Base-by-base conservation (phyloP, 1,140 invertebrate species). In the Lasaia peninsularis region DNA sequence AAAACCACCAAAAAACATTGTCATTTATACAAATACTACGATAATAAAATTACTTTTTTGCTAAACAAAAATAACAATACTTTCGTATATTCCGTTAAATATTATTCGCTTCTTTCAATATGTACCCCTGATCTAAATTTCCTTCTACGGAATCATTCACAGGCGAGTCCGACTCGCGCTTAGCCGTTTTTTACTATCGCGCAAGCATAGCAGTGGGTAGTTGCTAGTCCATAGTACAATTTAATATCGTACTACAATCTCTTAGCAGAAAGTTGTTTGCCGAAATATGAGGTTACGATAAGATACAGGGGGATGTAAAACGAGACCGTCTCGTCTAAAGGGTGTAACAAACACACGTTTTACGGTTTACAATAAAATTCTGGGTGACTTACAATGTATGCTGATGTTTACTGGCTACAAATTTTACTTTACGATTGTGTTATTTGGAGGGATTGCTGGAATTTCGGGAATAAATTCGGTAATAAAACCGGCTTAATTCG, bases 401-500 rank as follows among this genome's bases (percentile, higher is more conserved):
- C 52, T 60, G 35, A 54, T 55, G 53, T 53, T 53, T 53, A 53
- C 52, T 12, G 52, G 33, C 52, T 18, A 48, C 53, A 28, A 48
- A 55, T 54, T 49, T 60, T 49, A 52, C 52, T 60, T 60, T 60
- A 60, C 58, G 58, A 54, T 50, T 54, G 37, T 54, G 52, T 60
- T 60, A 54, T 50, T 60, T 31, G 58, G 50, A 52, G 14, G 35
- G 40, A 52, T 60, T 54, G 53, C 58, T 35, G 12, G 49, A 54
- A 53, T 54, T 48, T 49, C 53, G 20, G 20, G 16, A 48, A 40
- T 40, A 40, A 40, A 55, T 55, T 55, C 28, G 53, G 34, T 40
- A 31, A 37, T 55, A 55, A 55, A 55, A 55, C 20, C 21, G 20
- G 53, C 35, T 35, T 14, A 14, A 40, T 53, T 53, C 35, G 14